These are phyloP conservation scores for Orius insidiosus DNA, from an alignment of 1,140 invertebrate genomes.

Conservation along the genomic window DNA sequence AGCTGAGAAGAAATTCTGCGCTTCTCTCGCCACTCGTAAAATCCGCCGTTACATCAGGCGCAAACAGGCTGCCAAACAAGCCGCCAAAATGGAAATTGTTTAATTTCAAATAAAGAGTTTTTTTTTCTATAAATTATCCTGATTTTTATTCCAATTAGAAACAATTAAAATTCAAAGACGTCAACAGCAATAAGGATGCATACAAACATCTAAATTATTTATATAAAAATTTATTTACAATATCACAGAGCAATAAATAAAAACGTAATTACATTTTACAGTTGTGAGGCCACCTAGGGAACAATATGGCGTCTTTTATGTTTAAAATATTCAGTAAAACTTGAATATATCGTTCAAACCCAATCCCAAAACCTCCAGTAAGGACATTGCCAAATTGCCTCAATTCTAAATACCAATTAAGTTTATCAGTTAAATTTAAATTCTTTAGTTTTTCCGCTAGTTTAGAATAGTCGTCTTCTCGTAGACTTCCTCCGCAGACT, in stretches of 20 bases:
- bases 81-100: no score
- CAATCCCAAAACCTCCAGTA: conserved; percentile 88
- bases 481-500: conserved; percentile 80
- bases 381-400: conserved; percentile 73
- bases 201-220: no score
- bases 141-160: no score
- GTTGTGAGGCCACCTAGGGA: conserved; percentile 81
- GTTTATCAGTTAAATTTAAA: conserved; percentile 26
- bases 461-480: conserved; percentile 59
- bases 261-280: conserved; percentile 45
- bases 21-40: conserved; percentile 68
- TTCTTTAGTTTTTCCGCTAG: conserved; percentile 32
- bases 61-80: no score
- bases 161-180: no score
- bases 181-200: no score
- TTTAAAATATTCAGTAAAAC: conserved; percentile 59
- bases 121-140: no score
- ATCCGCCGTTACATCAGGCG: conserved; percentile 32
- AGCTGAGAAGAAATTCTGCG: conserved; percentile 81
- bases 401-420: conserved; percentile 85
- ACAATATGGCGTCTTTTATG: conserved; percentile 88
- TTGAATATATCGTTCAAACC: conserved; percentile 84
- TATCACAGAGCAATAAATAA: no score
- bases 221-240: no score
- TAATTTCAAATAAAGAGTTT: no score